phyloP scores from a whole-genome alignment of 2,113 vertebrate genomes.

The Pedionomus torquatus region DNA sequence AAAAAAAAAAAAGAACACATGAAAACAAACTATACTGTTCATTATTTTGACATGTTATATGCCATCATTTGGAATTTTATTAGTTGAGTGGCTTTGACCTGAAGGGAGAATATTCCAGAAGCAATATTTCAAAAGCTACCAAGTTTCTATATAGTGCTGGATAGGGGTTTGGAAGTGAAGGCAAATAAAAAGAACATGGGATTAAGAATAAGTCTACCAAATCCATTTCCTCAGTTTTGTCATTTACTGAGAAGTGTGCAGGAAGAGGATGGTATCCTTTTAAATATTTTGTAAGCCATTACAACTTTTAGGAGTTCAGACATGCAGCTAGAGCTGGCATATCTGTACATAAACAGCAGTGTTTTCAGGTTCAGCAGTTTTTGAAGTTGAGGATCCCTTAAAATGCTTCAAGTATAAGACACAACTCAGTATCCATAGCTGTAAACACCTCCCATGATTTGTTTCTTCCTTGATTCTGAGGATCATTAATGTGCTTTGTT shows the following conservation, averaged over 20 bases:
- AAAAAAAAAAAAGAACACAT: not conserved
- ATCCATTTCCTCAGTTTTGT: not conserved
- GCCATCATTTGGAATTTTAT: not conserved
- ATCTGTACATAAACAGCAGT: not conserved
- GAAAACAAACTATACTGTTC: not conserved
- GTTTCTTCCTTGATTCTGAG: not conserved
- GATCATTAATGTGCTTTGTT: not conserved
- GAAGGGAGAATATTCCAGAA: not conserved
- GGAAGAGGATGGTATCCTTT: not conserved
- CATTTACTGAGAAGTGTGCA: not conserved
- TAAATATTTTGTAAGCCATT: conserved; percentile 7
- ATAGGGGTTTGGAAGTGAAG: not conserved
- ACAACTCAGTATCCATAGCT: not conserved
- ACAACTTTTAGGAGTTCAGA: not conserved
- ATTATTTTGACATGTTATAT: not conserved
- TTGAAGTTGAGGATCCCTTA: not conserved
- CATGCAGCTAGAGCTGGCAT: not conserved
- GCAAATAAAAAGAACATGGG: not conserved
- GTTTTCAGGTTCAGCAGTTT: not conserved
- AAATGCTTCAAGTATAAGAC: not conserved
- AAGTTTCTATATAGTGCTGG: not conserved
- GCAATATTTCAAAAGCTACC: not conserved
- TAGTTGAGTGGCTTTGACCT: not conserved
- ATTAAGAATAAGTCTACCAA: not conserved
- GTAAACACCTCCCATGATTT: not conserved